Evolutionary conservation across 1,140 invertebrate species (phyloP), one percentile per base, ranked within the genome.

Genomic region (Aphaenogaster rudis): DNA sequence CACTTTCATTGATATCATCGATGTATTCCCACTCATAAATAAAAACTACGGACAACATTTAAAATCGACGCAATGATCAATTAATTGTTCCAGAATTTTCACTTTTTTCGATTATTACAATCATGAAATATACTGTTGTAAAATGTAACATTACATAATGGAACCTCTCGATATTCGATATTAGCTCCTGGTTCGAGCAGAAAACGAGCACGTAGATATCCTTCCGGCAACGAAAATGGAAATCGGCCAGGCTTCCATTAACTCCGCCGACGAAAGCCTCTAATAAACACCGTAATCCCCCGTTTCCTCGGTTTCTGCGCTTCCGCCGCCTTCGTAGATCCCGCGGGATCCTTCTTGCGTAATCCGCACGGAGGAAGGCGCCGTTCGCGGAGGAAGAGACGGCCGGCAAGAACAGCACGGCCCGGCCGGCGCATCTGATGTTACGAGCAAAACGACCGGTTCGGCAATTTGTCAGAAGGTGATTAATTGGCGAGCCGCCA

Each of bases 401-500:
- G 54, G 80, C 69, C 57, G 67, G 80, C 80, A 84, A 84, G 80
- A 84, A 84, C 80, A 84, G 66, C 21, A 57, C 50, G 48, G 50
- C 48, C 21, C 45, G 39, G 33, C 42, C 67, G 42, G 42, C 54
- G 45, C 45, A 76, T 63, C 57, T 28, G 36, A 67, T 80, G 78
- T 80, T 80, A 80, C 78, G 80, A 84, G 80, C 80, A 84, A 84
- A 84, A 84, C 80, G 33, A 57, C 54, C 80, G 69, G 69, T 84
- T 84, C 69, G 80, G 80, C 57, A 84, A 84, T 84, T 84, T 84
- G 80, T 76, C 80, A 74, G 80, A 48, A 57, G n/a, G 80, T 84
- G 80, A 84, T 84, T 84, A 84, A 84, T 84, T 76, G 80, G 80
- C 69, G 57, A 84, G 13, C 69, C 80, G 28, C 54, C 54, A 48